A percentile compares a stretch with the other conserved stretches of the same genome.
phyloP scores from a whole-genome alignment of 2,888 invertebrate genomes.

The Dicycla oo region DNA sequence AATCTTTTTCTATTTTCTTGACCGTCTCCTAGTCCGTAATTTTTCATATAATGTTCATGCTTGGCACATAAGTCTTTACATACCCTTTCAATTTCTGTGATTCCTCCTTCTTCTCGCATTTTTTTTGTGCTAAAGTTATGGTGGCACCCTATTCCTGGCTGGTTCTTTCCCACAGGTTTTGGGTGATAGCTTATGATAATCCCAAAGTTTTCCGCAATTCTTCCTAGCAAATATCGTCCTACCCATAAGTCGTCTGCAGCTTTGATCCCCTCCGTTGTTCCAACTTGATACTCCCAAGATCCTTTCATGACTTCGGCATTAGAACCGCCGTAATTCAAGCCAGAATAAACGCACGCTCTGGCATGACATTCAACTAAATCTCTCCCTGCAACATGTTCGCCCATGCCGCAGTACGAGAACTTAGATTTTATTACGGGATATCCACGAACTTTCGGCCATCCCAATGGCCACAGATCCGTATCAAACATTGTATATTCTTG shows the following conservation, averaged over 20 bases:
- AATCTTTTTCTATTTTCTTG: conserved; percentile 98
- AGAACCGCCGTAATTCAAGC: conserved; percentile 96
- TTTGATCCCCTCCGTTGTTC: conserved; percentile 96
- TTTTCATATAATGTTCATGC: conserved; percentile 94
- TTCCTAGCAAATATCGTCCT: conserved; percentile 94
- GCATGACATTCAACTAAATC: conserved; percentile 98
- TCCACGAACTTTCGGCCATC: conserved; percentile 98
- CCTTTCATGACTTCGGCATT: conserved; percentile 99
- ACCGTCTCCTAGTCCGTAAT: conserved; percentile 97
- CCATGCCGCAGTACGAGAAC: conserved; percentile 97
- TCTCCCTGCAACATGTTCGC: conserved; percentile 97
- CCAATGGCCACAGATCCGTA: conserved; percentile 95
- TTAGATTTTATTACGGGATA: conserved; percentile 96
- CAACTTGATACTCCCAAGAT: conserved; percentile 97
- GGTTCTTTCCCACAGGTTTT: conserved; percentile 95
- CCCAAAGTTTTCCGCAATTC: conserved; percentile 96
- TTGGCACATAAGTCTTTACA: conserved; percentile 92
- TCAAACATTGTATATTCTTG: conserved; percentile 97
- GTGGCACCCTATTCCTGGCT: conserved; percentile 96
- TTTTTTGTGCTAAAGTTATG: conserved; percentile 96
- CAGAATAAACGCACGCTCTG: conserved; percentile 96
- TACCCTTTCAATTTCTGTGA: conserved; percentile 95
- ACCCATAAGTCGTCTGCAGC: conserved; percentile 97
- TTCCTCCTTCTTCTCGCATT: conserved; percentile 95
- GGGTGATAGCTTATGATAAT: conserved; percentile 92